A percentile compares a stretch with the other conserved stretches of the same genome.
Conservation (phyloP, 2,797 vertebrate genomes). For the Gallirallus australis region DNA sequence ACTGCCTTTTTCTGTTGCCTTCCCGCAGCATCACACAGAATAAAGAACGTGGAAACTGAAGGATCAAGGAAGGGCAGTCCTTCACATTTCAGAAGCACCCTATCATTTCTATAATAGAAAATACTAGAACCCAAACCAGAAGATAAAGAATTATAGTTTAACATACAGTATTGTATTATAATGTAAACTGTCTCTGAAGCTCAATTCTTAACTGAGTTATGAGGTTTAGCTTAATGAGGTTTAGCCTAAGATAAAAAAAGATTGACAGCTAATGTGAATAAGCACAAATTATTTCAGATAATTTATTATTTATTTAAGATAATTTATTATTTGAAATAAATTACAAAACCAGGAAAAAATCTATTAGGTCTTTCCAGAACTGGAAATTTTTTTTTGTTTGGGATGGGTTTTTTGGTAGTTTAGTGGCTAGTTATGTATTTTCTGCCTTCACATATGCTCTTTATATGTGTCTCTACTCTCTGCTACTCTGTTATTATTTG, state of each 20-base stretch:
- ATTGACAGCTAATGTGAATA: not conserved
- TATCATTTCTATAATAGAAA: not conserved
- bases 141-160: not conserved
- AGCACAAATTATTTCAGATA: not conserved
- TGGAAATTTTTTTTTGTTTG: not conserved
- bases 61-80: not conserved
- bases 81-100: not conserved
- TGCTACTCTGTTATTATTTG: not conserved
- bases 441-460: not conserved
- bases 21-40: not conserved
- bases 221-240: not conserved
- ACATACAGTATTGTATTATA: not conserved
- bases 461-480: not conserved
- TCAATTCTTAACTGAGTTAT: not conserved
- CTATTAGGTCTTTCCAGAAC: not conserved
- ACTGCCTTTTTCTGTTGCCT: not conserved
- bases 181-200: not conserved
- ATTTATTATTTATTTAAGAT: too few species aligned
- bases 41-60: not conserved
- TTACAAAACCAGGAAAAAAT: not conserved
- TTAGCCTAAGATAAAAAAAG: not conserved
- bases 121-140: accelerated
- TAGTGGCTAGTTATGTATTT: not conserved
- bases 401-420: not conserved
- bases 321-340: too few species aligned